A percentile compares a stretch with the other conserved stretches of the same genome.
Evolutionary conservation across 2,797 vertebrate genomes (phyloP).

Genomic region (Ctenopoma kingsleyae): DNA sequence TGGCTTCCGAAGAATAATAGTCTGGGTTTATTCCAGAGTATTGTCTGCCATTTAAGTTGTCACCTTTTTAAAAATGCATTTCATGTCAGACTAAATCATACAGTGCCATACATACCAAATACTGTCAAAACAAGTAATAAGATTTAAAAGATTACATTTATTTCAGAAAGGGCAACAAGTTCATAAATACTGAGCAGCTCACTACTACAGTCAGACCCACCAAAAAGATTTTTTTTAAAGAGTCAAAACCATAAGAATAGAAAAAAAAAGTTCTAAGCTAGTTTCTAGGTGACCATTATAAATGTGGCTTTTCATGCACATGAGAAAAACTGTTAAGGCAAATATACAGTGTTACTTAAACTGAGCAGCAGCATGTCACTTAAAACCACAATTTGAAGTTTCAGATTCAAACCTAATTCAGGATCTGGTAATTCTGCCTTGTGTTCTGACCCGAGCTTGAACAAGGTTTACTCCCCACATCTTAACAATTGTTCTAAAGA

Average conservation of each 20-base stretch:
- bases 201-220: conserved; percentile 39
- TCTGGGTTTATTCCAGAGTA: conserved; percentile 9
- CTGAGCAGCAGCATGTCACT: conserved; percentile 73
- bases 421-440: conserved; percentile 29
- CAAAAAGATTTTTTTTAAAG: conserved; percentile 19
- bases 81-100: background rate
- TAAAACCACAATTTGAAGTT: conserved; percentile 44
- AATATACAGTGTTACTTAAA: conserved; percentile 68
- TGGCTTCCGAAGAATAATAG: background rate
- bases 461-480: conserved; percentile 43
- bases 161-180: conserved; percentile 70
- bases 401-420: conserved; percentile 23
- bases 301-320: conserved; percentile 44
- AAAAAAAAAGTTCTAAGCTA: conserved; percentile 31
- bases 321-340: conserved; percentile 60
- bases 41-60: background rate
- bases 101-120: conserved; percentile 9
- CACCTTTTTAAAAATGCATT: background rate
- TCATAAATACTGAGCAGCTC: conserved; percentile 78
- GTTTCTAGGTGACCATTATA: conserved; percentile 10
- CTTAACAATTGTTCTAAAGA: conserved; percentile 46
- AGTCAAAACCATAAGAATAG: conserved; percentile 31
- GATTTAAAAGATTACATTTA: conserved; percentile 72
- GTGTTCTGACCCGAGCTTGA: conserved; percentile 33
- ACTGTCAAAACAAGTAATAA: conserved; percentile 22